Evolutionary conservation across 2,113 vertebrate genomes (phyloP).

Genomic region (Spheniscus mendiculus): DNA sequence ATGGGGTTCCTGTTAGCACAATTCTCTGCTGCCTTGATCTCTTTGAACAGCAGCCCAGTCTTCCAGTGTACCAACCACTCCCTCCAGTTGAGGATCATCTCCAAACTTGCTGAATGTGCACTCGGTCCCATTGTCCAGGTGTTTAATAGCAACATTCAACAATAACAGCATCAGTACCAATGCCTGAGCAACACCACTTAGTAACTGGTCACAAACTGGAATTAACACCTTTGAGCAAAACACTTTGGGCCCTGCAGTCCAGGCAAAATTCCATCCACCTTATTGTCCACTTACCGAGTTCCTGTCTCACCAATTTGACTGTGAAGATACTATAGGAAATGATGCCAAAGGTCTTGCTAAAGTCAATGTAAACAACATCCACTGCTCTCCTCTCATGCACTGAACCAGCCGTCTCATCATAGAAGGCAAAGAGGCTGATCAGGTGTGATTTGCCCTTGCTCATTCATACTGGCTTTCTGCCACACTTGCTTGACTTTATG

Average conservation of each 20-base stretch:
- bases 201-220: not conserved
- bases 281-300: not conserved
- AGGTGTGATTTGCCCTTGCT: not conserved
- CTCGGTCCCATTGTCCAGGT: not conserved
- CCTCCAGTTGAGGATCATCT: not conserved
- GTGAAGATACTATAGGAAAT: not conserved
- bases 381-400: not conserved
- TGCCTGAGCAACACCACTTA: not conserved
- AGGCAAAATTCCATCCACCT: not conserved
- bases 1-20: not conserved
- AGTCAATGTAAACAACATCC: not conserved
- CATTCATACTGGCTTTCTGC: not conserved
- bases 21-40: not conserved
- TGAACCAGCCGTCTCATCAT: not conserved
- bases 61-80: not conserved
- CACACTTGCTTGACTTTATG: not conserved
- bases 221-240: not conserved
- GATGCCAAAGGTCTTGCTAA: not conserved
- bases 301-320: not conserved
- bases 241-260: not conserved
- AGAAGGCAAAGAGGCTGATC: not conserved
- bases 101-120: not conserved
- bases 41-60: not conserved
- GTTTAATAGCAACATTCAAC: not conserved
- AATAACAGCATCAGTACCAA: not conserved